Evolutionary conservation across 2,797 vertebrate species (phyloP).

Genomic region (Lepidocolaptes lacrymiger): DNA sequence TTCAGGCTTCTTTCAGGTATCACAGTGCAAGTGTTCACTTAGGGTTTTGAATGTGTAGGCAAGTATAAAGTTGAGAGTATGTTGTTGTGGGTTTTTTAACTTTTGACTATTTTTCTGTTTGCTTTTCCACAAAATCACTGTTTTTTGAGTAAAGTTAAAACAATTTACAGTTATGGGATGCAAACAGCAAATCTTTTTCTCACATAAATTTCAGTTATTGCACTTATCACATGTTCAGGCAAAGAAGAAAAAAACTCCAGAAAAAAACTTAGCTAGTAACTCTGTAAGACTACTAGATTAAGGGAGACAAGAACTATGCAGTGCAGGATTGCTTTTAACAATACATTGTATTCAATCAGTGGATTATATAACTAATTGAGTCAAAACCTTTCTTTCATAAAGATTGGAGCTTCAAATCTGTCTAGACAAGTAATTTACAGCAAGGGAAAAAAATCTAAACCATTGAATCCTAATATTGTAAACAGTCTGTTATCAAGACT

Average conservation of each 20-base stretch:
- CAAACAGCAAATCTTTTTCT: background rate
- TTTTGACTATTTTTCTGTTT: background rate
- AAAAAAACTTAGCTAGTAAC: background rate
- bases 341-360: background rate
- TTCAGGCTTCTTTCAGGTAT: background rate
- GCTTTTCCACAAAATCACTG: rapidly evolving
- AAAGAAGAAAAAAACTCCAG: background rate
- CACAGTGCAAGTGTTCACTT: background rate
- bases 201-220: background rate
- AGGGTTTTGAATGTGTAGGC: background rate
- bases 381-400: slow-evolving; percentile 8
- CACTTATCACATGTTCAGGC: background rate
- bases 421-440: slow-evolving; percentile 53
- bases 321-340: background rate
- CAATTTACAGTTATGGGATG: background rate
- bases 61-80: background rate
- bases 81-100: background rate
- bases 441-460: background rate
- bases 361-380: background rate
- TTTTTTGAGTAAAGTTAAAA: background rate
- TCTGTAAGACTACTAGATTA: background rate
- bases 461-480: background rate
- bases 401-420: background rate
- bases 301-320: background rate
- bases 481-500: slow-evolving; percentile 51